Evolutionary conservation across 2,113 vertebrate genomes (phyloP).

Genomic region (Pristiophorus japonicus): DNA sequence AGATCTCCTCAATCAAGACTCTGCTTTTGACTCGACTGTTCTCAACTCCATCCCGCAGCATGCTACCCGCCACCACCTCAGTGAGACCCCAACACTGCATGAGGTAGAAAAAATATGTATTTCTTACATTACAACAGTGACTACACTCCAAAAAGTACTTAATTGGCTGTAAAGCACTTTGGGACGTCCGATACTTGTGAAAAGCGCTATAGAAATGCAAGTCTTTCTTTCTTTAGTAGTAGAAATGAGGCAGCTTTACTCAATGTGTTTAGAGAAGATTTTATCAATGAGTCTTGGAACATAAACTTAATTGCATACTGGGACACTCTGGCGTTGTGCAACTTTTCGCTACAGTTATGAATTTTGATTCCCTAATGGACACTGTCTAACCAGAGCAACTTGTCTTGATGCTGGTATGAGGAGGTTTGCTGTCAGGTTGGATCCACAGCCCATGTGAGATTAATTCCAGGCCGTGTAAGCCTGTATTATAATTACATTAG

Average conservation of each 20-base stretch:
- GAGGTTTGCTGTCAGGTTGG: neutral
- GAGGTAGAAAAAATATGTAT: no score
- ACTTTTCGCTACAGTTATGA: neutral
- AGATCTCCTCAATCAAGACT: no score
- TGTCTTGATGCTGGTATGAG: neutral
- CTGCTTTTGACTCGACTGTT: no score
- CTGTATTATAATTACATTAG: constrained; percentile 13
- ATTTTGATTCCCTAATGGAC: neutral
- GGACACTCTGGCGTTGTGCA: neutral
- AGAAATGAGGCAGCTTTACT: neutral
- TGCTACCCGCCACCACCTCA: no score
- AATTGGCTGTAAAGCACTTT: no score
- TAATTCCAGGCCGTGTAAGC: neutral
- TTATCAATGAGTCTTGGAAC: neutral
- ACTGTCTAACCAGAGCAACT: neutral
- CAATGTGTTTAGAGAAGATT: neutral
- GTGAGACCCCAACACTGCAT: no score
- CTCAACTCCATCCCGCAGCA: no score
- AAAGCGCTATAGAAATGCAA: no score
- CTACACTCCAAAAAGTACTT: no score
- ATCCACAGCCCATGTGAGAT: neutral
- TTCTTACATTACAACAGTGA: no score
- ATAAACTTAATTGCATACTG: neutral
- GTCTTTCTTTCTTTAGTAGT: no score
- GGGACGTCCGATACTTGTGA: no score